phyloP scores from a whole-genome alignment of 2,888 invertebrate species.

The Didymodactylos carnosus region DNA sequence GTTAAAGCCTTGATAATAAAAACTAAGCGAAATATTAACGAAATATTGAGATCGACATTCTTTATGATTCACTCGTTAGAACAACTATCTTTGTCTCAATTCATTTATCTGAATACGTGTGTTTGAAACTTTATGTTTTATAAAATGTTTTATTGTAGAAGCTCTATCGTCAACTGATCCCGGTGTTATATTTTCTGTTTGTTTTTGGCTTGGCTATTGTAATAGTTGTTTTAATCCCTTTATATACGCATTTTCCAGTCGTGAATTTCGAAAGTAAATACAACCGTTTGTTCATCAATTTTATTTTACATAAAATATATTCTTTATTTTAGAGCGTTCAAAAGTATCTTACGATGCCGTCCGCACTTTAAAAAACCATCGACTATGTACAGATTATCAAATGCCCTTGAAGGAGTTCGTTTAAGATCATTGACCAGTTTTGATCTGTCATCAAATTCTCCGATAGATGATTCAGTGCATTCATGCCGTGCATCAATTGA shows the following conservation, averaged over 20 bases:
- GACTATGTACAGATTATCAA: not conserved
- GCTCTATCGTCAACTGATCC: not conserved
- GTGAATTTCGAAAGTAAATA: constrained; percentile 33
- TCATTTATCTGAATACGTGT: too few relatives aligned
- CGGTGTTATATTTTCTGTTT: constrained; percentile 39
- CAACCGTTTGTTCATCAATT: not conserved
- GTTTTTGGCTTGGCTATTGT: constrained; percentile 50
- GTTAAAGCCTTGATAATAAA: too few relatives aligned
- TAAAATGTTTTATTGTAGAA: not conserved
- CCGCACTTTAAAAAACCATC: not conserved
- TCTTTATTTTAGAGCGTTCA: not conserved
- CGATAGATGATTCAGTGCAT: not conserved
- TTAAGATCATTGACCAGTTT: not conserved
- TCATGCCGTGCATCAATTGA: not conserved
- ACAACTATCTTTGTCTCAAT: too few relatives aligned
- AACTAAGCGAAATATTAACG: too few relatives aligned
- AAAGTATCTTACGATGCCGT: constrained; percentile 1
- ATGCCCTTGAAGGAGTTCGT: not conserved
- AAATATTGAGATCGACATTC: too few relatives aligned
- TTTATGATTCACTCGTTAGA: too few relatives aligned
- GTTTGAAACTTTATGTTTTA: not conserved
- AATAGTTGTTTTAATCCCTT: constrained; percentile 50
- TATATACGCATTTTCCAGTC: constrained; percentile 44
- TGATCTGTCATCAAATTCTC: not conserved
- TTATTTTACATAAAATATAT: not conserved